Base-by-base conservation (phyloP, 2,888 invertebrate species). In the Drosophila gaucha region DNA sequence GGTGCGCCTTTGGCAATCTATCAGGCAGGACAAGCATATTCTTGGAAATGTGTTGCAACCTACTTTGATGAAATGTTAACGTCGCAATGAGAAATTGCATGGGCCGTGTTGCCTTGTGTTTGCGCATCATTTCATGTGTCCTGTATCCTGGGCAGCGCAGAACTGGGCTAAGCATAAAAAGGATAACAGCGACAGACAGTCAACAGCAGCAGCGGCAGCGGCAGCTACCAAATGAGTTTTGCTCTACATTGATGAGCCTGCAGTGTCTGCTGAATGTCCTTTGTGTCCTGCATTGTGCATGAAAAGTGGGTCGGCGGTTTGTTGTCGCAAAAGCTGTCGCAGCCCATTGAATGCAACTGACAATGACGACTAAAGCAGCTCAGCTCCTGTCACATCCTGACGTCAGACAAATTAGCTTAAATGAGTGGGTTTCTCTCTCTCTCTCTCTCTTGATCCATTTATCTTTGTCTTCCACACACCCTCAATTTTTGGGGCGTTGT, bases 361-460 rank as follows among this genome's bases (percentile, higher is more conserved):
- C 80, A 82, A 85, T 66, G 67, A 6, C 28, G 31, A 50, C 9
- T 55, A 56, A 20, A 58, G 52, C 26, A 4, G 2, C 52, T 55
- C 58, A 41, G 30, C 51, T 55, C 52, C 50, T 64, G 56, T 65
- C 57, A 51, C 50, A 49, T 51, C 47, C 51, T 62, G 75, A 74
- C 76, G 63, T 57, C 82, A 52, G 67, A 82, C 74, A 82, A 85
- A 82, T 82, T 82, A 82, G 85, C 82, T 78, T 82, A 77, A 85
- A 68, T 55, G 63, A 56, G 63, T 60, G 68, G 69, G 41, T 50
- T 51, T 64, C 67, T 59, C 43, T 46, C n/a, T n/a, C n/a, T n/a
- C n/a, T n/a, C n/a, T n/a, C n/a, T 39, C 38, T 36, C 30, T 47
- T 24, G n/a, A 39, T 14, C 10, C 14, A 41, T 24, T 14, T 41